A percentile compares a stretch with the other conserved stretches of the same genome.
Evolutionary conservation across 2,888 invertebrate species (phyloP).

Genomic region (Caenorhabditis sulstoni): DNA sequence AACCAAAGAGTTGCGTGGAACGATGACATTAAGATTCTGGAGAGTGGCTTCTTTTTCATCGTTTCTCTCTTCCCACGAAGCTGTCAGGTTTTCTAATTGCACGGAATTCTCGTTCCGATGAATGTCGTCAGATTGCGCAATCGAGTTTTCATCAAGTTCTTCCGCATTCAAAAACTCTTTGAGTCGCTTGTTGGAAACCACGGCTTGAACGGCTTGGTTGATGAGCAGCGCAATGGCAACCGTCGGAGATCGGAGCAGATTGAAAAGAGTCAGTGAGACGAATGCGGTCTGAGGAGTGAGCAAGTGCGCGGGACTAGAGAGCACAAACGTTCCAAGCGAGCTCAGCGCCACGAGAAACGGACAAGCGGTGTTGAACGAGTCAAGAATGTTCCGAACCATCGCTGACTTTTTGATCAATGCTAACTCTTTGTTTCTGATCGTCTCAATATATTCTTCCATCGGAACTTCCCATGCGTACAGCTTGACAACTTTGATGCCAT

Average conservation of each 20-base stretch:
- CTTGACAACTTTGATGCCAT: conserved; percentile 87
- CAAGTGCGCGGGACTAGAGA: conserved; percentile 67
- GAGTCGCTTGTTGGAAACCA: conserved; percentile 70
- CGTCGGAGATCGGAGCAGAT: conserved; percentile 95
- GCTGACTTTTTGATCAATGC: conserved; percentile 67
- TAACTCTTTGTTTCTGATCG: conserved; percentile 67
- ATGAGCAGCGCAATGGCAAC: conserved; percentile 86
- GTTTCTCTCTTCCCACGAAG: too few species aligned
- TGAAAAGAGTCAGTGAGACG: conserved; percentile 96
- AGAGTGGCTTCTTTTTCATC: conserved; percentile 83
- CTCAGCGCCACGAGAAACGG: conserved; percentile 94
- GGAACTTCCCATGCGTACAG: conserved; percentile 83
- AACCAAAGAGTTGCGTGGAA: conserved; percentile 64
- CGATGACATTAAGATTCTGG: background rate
- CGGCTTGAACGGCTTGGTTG: conserved; percentile 73
- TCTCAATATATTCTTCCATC: conserved; percentile 70
- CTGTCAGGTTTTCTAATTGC: too few species aligned
- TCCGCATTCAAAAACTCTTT: conserved; percentile 68
- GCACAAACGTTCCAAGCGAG: conserved; percentile 86
- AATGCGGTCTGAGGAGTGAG: conserved; percentile 87
- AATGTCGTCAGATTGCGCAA: background rate
- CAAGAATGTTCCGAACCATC: conserved; percentile 70
- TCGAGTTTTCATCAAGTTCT: conserved; percentile 14
- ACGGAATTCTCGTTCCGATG: conserved; percentile 19
- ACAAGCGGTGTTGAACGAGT: conserved; percentile 72